Evolutionary conservation across 2,113 vertebrate genomes (phyloP).

Genomic region (Alces alces): DNA sequence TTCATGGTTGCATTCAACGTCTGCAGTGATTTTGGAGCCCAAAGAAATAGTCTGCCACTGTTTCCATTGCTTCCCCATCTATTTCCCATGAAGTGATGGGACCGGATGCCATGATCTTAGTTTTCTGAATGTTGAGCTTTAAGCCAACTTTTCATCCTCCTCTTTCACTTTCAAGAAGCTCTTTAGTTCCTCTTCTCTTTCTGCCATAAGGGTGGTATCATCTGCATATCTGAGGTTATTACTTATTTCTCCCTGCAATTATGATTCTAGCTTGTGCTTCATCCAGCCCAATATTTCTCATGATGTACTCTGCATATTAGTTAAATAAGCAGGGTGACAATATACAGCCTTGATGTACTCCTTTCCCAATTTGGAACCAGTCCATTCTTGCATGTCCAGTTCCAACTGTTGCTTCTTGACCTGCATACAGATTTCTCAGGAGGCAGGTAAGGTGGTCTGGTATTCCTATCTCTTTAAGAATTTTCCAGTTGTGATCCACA

Average conservation of each 20-base stretch:
- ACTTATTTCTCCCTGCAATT: background rate
- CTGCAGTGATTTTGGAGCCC: background rate
- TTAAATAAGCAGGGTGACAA: background rate
- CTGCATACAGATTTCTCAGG: background rate
- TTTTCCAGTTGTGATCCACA: background rate
- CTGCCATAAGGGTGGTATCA: background rate
- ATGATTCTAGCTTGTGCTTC: background rate
- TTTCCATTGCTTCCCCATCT: background rate
- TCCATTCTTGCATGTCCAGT: background rate
- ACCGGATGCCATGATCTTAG: background rate
- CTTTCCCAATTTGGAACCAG: background rate
- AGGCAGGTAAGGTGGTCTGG: background rate
- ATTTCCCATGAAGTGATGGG: background rate
- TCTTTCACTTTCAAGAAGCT: background rate
- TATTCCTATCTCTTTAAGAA: background rate
- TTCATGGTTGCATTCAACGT: background rate
- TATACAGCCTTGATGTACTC: background rate
- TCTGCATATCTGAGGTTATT: background rate
- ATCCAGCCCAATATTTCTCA: background rate
- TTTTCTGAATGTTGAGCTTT: background rate
- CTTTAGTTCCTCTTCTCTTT: background rate
- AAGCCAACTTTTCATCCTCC: background rate
- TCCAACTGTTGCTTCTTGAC: background rate
- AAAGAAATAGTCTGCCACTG: background rate
- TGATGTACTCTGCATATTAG: background rate